A percentile compares a stretch with the other conserved stretches of the same genome.
Evolutionary conservation across 2,113 vertebrate species (phyloP).

Genomic region (Orthonyx spaldingii): DNA sequence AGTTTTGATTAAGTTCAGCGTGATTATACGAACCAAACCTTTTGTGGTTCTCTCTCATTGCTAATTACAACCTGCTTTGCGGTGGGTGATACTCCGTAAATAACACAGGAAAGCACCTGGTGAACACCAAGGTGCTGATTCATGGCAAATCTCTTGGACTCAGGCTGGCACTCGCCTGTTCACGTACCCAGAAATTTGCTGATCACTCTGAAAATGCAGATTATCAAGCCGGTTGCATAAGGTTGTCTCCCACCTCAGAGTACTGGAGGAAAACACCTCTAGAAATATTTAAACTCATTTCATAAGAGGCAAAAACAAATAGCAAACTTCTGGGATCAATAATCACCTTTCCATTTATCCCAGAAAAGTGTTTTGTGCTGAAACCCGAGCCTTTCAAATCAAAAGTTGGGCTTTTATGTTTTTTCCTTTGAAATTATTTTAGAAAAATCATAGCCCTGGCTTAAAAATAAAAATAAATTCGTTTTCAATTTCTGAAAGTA

Average conservation of each 20-base stretch:
- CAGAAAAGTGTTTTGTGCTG: background rate
- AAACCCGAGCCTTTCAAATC: background rate
- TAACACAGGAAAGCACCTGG: slow-evolving; percentile 56
- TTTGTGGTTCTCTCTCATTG: slow-evolving; percentile 4
- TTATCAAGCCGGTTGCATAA: slow-evolving; percentile 46
- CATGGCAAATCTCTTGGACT: slow-evolving; percentile 54
- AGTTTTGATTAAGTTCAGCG: slow-evolving; percentile 33
- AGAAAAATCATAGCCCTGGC: background rate
- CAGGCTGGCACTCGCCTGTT: slow-evolving; percentile 59
- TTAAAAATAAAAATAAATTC: background rate
- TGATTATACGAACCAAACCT: slow-evolving; percentile 7
- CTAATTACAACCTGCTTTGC: slow-evolving; percentile 48
- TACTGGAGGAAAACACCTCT: background rate
- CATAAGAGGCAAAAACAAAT: background rate
- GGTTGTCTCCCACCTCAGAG: slow-evolving; percentile 17
- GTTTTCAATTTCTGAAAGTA: background rate
- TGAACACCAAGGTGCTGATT: slow-evolving; percentile 52
- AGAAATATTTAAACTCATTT: background rate
- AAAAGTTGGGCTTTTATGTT: background rate
- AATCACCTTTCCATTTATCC: background rate
- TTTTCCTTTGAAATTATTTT: background rate
- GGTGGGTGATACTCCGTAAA: slow-evolving; percentile 24
- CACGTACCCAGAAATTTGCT: slow-evolving; percentile 55
- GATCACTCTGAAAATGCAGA: slow-evolving; percentile 36
- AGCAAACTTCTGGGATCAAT: background rate